Percentiles rank a stretch among this genome's conserved stretches.
phyloP scores from a whole-genome alignment of 2,113 vertebrate species.

The Aspidoscelis tigris region DNA sequence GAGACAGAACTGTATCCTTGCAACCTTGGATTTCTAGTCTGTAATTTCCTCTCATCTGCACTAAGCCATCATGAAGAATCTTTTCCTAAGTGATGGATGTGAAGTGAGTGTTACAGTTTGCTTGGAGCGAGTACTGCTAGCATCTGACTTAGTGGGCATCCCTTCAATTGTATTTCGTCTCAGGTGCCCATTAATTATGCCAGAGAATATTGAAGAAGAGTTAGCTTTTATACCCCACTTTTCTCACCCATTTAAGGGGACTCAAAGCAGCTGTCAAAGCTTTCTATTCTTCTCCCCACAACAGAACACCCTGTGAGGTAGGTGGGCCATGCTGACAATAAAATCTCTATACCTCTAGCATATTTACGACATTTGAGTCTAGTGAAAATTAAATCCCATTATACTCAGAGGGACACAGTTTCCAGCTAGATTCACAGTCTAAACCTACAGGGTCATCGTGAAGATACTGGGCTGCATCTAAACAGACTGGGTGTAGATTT shows the following conservation, averaged over 20 bases:
- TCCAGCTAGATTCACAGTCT: neutral
- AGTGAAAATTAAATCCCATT: neutral
- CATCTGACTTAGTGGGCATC: neutral
- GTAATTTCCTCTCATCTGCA: conserved; percentile 8
- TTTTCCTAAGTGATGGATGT: conserved; percentile 29
- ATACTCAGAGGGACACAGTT: neutral
- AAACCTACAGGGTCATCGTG: neutral
- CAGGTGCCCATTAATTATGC: neutral
- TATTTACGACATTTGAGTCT: too few relatives aligned
- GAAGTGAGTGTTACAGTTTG: conserved; percentile 3
- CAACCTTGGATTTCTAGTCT: conserved; percentile 25
- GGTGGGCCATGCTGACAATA: too few relatives aligned
- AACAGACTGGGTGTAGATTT: too few relatives aligned
- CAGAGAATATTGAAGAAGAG: neutral
- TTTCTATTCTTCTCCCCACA: too few relatives aligned
- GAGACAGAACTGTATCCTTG: neutral
- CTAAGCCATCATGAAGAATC: conserved; percentile 23
- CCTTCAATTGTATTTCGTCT: neutral
- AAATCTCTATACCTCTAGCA: too few relatives aligned
- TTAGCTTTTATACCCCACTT: too few relatives aligned
- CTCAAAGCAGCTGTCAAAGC: too few relatives aligned
- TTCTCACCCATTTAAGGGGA: too few relatives aligned
- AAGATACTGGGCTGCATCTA: neutral
- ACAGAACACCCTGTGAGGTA: neutral
- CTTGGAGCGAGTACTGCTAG: neutral